phyloP scores from a whole-genome alignment of 2,113 vertebrate genomes.

The Rhea pennata region DNA sequence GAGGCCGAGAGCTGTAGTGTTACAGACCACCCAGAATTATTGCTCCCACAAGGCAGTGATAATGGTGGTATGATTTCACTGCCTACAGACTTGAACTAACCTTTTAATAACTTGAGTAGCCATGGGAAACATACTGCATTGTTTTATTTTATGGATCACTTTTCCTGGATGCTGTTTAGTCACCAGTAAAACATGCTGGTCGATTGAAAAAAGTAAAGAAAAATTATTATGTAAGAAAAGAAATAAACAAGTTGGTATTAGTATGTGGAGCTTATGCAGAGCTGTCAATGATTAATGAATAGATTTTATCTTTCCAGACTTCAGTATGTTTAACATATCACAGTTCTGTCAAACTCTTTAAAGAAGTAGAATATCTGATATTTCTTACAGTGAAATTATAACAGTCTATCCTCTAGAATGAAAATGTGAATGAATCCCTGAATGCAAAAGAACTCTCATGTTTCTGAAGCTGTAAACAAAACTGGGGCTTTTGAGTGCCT shows the following conservation, averaged over 20 bases:
- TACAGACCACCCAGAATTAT: slow-evolving; percentile 61
- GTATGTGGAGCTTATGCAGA: not conserved
- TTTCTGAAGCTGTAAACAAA: not conserved
- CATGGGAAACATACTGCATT: not conserved
- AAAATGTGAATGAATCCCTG: not conserved
- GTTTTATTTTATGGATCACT: slow-evolving; percentile 15
- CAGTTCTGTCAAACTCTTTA: not conserved
- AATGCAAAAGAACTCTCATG: not conserved
- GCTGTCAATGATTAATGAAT: not conserved
- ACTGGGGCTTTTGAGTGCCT: not conserved
- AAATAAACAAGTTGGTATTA: not conserved
- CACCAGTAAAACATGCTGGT: not conserved
- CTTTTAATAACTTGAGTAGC: slow-evolving; percentile 19
- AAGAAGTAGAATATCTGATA: not conserved
- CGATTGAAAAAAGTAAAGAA: not conserved
- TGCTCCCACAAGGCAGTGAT: slow-evolving; percentile 18
- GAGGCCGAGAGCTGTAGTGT: not conserved
- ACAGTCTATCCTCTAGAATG: not conserved
- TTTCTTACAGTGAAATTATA: not conserved
- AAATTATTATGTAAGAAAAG: not conserved
- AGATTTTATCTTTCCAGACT: not conserved
- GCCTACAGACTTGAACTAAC: slow-evolving; percentile 11
- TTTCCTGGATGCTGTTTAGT: not conserved
- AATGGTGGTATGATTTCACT: slow-evolving; percentile 22
- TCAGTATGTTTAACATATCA: not conserved